Percentiles rank a stretch among this genome's conserved stretches.
Evolutionary conservation across 1,140 invertebrate genomes (phyloP).

Genomic region (Grapholita molesta): DNA sequence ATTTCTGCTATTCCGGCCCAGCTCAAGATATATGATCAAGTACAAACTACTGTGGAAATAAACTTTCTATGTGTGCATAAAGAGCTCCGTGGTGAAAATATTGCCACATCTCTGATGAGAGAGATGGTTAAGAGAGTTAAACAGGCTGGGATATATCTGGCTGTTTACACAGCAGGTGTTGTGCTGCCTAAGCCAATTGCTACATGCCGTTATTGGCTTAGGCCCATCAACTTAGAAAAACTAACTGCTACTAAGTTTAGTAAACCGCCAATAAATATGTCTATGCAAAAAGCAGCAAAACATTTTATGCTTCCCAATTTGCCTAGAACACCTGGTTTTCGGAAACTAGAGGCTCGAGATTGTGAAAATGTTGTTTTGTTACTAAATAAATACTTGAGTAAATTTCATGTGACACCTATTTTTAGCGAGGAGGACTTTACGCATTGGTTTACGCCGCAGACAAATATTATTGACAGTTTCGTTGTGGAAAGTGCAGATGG

Average conservation of each 20-base stretch:
- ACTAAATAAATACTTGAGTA: constrained; percentile 90
- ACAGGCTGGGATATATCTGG: constrained; percentile 96
- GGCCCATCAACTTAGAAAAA: constrained; percentile 98
- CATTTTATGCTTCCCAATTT: constrained; percentile 96
- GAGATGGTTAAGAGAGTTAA: constrained; percentile 99
- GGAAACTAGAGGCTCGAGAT: constrained; percentile 88
- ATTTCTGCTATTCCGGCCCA: constrained; percentile 98
- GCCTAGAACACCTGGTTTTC: constrained; percentile 88
- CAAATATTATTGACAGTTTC: constrained; percentile 96
- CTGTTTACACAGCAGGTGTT: constrained; percentile 99
- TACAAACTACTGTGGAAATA: constrained; percentile 97
- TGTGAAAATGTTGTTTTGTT: constrained; percentile 89
- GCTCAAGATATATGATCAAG: constrained; percentile 93
- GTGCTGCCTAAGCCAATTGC: constrained; percentile 98
- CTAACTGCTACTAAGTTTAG: constrained; percentile 99
- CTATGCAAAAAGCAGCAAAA: constrained; percentile 98
- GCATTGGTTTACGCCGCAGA: constrained; percentile 97
- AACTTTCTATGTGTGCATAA: constrained; percentile 99
- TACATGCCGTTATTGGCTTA: constrained; percentile 98
- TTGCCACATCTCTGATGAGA: constrained; percentile 98
- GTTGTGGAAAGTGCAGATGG: constrained; percentile 93
- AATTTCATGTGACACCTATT: constrained; percentile 94
- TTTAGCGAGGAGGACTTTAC: constrained; percentile 96
- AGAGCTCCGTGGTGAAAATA: constrained; percentile 97
- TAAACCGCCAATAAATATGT: constrained; percentile 98